phyloP scores from a whole-genome alignment of 2,797 vertebrate species.

The Poeciliopsis presidionis region DNA sequence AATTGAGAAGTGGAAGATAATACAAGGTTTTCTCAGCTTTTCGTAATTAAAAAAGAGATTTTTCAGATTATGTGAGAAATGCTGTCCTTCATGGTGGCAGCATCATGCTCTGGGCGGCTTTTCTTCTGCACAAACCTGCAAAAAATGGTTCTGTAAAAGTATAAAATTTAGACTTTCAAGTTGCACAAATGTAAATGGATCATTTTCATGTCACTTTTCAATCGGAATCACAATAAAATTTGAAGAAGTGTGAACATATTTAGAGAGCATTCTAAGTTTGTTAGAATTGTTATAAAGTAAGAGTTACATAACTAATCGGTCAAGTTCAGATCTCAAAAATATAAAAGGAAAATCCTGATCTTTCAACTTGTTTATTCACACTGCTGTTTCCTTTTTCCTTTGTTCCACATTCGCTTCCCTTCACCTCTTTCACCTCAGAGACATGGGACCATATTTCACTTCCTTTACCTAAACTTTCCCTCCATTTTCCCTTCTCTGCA shows the following conservation, averaged over 20 bases:
- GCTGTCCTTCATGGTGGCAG: neutral
- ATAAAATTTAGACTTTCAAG: neutral
- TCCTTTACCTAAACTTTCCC: conserved; percentile 2
- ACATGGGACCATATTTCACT: neutral
- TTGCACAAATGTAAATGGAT: neutral
- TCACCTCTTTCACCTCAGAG: neutral
- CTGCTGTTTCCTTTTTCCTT: neutral
- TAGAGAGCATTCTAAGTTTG: neutral
- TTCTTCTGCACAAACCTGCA: neutral
- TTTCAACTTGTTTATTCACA: neutral
- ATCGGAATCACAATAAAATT: neutral
- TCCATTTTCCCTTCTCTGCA: neutral
- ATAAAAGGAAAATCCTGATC: neutral
- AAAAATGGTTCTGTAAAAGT: neutral
- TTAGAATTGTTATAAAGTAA: neutral
- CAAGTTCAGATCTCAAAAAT: neutral
- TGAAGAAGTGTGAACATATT: neutral
- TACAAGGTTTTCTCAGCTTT: neutral
- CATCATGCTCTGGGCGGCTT: neutral
- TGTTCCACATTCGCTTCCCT: neutral
- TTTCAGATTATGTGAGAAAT: neutral
- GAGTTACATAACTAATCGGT: neutral
- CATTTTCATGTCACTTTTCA: neutral
- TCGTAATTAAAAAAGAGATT: neutral
- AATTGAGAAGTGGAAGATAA: neutral